Evolutionary conservation across 2,888 invertebrate species (phyloP), one percentile per base, ranked within the genome.

Genomic region (Lycia hirtaria): DNA sequence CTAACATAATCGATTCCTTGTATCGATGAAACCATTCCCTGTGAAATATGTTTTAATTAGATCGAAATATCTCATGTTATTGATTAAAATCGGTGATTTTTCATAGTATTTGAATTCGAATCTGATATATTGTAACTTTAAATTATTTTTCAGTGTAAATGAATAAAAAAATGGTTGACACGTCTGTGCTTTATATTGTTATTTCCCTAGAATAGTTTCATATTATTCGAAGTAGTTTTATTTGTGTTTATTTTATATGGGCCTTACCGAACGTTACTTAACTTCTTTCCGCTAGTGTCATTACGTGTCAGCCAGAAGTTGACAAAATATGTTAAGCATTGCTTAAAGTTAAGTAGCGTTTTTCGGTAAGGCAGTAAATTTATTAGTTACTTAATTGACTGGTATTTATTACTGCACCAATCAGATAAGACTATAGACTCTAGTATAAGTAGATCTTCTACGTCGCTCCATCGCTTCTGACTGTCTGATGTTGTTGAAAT

Each of bases 101-200:
- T 30, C 35, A 32, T 37, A 26, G 15, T 47, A 53, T 57, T 54
- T 57, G 43, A 56, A 60, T 60, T 60, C 35, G 52, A 58, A 50
- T 58, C 50, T 62, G 59, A 57, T 66, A 63, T 52, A 54, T 51
- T 72, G 71, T 70, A 68, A 65, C 69, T 60, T 73, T 78, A 77
- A 77, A 80, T 78, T 77, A 80, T 80, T 78, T 72, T 75, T 75
- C 75, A 73, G 75, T 78, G 72, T 76, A 76, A 67, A 73, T 68
- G 67, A 71, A 63, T 76, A 78, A 80, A 75, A 78, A 47, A 51
- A 56, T 69, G 67, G 68, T 76, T 75, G 72, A 72, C 69, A 76
- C 69, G 68, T 75, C 45, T 61, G 55, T 62, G 68, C 69, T 71
- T 79, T 74, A 65, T 70, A 71, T 69, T 75, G 58, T 51, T 49